Percentiles rank a stretch among this genome's conserved stretches.
phyloP scores from a whole-genome alignment of 2,797 vertebrate species.

The Hydrophis major region DNA sequence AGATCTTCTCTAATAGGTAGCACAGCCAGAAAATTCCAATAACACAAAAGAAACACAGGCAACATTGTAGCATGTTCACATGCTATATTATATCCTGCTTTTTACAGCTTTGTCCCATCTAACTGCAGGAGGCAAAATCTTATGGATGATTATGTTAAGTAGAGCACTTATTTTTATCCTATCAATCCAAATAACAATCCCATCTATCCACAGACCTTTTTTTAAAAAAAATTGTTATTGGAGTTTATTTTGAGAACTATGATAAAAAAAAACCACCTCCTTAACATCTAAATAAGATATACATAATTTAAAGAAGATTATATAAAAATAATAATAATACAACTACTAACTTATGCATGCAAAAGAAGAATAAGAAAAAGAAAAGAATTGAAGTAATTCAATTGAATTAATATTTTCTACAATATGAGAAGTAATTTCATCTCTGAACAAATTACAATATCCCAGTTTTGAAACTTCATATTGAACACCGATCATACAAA shows the following conservation, averaged over 20 bases:
- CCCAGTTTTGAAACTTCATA: neutral
- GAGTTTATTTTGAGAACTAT: neutral
- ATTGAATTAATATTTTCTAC: neutral
- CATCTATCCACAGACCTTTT: neutral
- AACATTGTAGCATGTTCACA: neutral
- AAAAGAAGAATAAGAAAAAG: neutral
- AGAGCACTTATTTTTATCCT: neutral
- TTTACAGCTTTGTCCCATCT: neutral
- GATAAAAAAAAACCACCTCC: neutral
- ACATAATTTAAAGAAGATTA: neutral
- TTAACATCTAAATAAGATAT: neutral
- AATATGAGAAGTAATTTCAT: neutral
- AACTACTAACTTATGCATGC: neutral
- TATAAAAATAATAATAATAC: neutral
- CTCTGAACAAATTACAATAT: neutral
- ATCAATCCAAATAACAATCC: neutral
- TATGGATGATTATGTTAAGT: neutral
- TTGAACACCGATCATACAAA: neutral
- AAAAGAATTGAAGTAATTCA: neutral
- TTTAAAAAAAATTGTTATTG: neutral
- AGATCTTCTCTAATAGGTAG: neutral
- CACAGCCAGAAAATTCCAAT: neutral
- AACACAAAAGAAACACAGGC: neutral
- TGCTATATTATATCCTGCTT: neutral
- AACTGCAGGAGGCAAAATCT: neutral